A percentile compares a stretch with the other conserved stretches of the same genome.
phyloP scores from a whole-genome alignment of 2,113 vertebrate genomes.

The Anoura caudifer region DNA sequence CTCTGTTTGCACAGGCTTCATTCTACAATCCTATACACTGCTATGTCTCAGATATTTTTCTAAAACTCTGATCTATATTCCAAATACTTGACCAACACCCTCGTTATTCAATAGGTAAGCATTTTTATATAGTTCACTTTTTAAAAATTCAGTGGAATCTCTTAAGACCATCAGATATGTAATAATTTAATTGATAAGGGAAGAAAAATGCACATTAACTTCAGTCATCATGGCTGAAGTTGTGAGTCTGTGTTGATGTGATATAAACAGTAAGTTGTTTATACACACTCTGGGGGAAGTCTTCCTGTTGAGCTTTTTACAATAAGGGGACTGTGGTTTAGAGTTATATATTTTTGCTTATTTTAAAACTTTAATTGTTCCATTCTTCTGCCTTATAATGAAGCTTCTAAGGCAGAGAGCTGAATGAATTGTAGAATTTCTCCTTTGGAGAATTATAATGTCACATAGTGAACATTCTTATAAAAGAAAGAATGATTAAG shows the following conservation, averaged over 20 bases:
- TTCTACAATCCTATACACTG: neutral
- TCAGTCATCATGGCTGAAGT: slow-evolving; percentile 40
- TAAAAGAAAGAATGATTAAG: slow-evolving; percentile 38
- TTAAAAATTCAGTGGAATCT: neutral
- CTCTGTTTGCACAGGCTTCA: neutral
- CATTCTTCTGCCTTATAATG: slow-evolving; percentile 56
- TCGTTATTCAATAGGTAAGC: neutral
- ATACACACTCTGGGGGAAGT: slow-evolving; percentile 43
- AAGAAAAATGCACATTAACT: slow-evolving; percentile 34
- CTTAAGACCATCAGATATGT: slow-evolving; percentile 20
- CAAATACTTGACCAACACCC: neutral
- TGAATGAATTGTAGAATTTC: slow-evolving; percentile 38
- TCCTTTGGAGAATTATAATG: slow-evolving; percentile 67
- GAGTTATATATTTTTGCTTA: slow-evolving; percentile 50
- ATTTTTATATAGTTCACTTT: neutral
- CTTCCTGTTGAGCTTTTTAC: slow-evolving; percentile 67
- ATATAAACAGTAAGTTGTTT: slow-evolving; percentile 65
- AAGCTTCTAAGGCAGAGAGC: slow-evolving; percentile 47
- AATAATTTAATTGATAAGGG: slow-evolving; percentile 6
- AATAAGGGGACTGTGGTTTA: slow-evolving; percentile 47
- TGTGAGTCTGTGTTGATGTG: slow-evolving; percentile 60
- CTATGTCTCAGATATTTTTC: neutral
- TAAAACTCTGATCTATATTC: neutral
- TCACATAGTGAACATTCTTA: slow-evolving; percentile 50
- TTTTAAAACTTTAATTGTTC: slow-evolving; percentile 54